These are phyloP conservation scores for Halictus quadricinctus DNA, from an alignment of 2,888 invertebrate species.

Conservation along the genomic window DNA sequence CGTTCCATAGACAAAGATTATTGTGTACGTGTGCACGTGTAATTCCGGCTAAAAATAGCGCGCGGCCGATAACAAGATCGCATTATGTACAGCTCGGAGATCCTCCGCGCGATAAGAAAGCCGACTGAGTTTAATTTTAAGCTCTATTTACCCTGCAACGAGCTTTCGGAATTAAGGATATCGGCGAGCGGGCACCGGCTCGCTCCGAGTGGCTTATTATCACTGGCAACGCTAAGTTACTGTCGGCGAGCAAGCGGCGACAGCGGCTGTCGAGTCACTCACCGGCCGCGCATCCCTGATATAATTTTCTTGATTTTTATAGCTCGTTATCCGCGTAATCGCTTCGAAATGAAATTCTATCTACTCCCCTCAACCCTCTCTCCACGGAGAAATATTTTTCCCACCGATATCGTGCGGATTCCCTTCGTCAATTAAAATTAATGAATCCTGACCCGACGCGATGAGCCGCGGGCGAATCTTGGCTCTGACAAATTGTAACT, in stretches of 20 bases:
- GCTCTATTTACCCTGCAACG: slow-evolving; percentile 41
- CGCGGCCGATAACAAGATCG: slow-evolving; percentile 51
- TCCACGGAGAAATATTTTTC: slow-evolving; percentile 19
- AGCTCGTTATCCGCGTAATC: slow-evolving; percentile 49
- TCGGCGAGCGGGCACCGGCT: slow-evolving; percentile 8
- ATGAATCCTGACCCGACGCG: slow-evolving; percentile 38
- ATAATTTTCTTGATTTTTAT: slow-evolving; percentile 54
- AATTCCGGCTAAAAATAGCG: slow-evolving; percentile 45
- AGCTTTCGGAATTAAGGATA: slow-evolving; percentile 54
- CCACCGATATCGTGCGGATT: slow-evolving; percentile 32
- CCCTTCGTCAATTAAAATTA: slow-evolving; percentile 50
- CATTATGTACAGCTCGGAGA: slow-evolving; percentile 32
- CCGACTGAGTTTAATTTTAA: slow-evolving; percentile 44
- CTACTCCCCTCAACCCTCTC: not conserved
- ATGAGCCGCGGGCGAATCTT: slow-evolving; percentile 19
- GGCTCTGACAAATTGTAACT: slow-evolving; percentile 37
- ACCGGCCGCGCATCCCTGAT: not conserved
- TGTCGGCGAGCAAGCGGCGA: not conserved
- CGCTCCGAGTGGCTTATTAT: slow-evolving; percentile 41
- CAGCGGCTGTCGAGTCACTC: not conserved
- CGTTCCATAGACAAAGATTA: slow-evolving; percentile 21
- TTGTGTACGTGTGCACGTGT: slow-evolving; percentile 27
- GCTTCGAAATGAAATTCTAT: slow-evolving; percentile 44
- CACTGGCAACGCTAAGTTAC: slow-evolving; percentile 15
- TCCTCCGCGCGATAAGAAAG: slow-evolving; percentile 47